These are phyloP conservation scores for Lepus americanus DNA, from an alignment of 2,113 vertebrate species.

Conservation along the genomic window DNA sequence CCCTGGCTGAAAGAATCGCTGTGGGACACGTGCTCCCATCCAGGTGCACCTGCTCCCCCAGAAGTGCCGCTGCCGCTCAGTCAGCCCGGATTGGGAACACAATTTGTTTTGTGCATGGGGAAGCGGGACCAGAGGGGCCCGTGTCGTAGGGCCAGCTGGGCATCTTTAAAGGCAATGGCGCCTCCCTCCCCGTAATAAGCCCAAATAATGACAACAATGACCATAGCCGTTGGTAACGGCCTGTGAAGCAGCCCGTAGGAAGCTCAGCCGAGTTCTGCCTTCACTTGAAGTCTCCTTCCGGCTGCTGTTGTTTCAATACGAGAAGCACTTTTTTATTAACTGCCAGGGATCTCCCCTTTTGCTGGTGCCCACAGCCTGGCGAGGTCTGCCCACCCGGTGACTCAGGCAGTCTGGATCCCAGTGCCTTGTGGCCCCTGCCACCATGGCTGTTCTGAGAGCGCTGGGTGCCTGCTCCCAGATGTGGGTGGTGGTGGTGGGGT, in stretches of 20 bases:
- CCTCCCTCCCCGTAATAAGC: not conserved
- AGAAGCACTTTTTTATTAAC: not conserved
- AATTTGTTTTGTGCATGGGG: not conserved
- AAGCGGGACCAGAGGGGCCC: not conserved
- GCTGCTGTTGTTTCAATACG: not conserved
- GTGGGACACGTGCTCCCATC: too few relatives aligned
- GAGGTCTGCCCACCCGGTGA: not conserved
- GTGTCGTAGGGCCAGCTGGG: not conserved
- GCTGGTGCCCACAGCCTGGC: not conserved
- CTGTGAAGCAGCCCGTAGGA: not conserved
- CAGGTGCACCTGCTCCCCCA: too few relatives aligned
- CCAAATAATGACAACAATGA: too few relatives aligned
- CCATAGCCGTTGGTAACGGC: not conserved
- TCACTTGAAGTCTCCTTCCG: not conserved
- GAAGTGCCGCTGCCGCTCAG: not conserved
- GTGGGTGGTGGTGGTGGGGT: not conserved
- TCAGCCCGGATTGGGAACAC: not conserved
- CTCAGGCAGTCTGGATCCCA: not conserved
- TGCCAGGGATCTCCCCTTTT: not conserved
- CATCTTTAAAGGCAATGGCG: not conserved
- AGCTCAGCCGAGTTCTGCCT: not conserved
- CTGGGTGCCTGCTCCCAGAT: not conserved
- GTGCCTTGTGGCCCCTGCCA: not conserved
- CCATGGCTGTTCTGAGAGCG: not conserved
- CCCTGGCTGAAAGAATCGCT: not conserved